phyloP scores from a whole-genome alignment of 2,113 vertebrate species.

The Dromaius novaehollandiae region DNA sequence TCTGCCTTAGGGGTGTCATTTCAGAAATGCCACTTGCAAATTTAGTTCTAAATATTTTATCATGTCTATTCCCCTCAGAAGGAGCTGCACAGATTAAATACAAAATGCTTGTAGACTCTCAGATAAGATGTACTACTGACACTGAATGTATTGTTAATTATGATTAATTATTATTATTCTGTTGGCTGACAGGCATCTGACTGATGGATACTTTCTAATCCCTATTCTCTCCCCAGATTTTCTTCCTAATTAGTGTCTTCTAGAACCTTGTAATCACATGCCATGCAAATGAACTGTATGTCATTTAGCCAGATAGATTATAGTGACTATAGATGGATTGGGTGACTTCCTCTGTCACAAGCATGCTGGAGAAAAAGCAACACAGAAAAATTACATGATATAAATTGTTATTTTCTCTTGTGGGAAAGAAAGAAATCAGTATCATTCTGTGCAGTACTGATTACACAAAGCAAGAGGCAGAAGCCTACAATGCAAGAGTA shows the following conservation, averaged over 20 bases:
- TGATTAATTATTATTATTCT: slow-evolving; percentile 45
- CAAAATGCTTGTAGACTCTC: slow-evolving; percentile 6
- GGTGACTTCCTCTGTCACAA: background rate
- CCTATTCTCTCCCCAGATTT: slow-evolving; percentile 40
- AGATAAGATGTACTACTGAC: slow-evolving; percentile 32
- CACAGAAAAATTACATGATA: background rate
- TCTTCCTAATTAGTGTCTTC: slow-evolving; percentile 55
- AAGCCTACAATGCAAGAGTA: background rate
- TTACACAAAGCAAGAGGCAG: background rate
- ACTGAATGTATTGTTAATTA: slow-evolving; percentile 19
- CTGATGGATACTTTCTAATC: slow-evolving; percentile 30
- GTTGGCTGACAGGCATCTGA: slow-evolving; percentile 26
- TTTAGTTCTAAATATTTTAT: slow-evolving; percentile 43
- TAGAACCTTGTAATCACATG: slow-evolving; percentile 48
- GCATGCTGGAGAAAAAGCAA: background rate
- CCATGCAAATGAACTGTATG: background rate
- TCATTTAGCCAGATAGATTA: background rate
- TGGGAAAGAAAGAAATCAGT: background rate
- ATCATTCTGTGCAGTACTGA: background rate
- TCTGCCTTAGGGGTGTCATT: slow-evolving; percentile 19
- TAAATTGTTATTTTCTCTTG: background rate
- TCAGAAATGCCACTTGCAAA: slow-evolving; percentile 41
- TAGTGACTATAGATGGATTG: background rate
- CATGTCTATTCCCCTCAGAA: slow-evolving; percentile 10
- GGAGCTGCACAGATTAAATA: background rate